Evolutionary conservation across 2,797 vertebrate species (phyloP), one percentile per base, ranked within the genome.

Genomic region (Argya squamiceps): DNA sequence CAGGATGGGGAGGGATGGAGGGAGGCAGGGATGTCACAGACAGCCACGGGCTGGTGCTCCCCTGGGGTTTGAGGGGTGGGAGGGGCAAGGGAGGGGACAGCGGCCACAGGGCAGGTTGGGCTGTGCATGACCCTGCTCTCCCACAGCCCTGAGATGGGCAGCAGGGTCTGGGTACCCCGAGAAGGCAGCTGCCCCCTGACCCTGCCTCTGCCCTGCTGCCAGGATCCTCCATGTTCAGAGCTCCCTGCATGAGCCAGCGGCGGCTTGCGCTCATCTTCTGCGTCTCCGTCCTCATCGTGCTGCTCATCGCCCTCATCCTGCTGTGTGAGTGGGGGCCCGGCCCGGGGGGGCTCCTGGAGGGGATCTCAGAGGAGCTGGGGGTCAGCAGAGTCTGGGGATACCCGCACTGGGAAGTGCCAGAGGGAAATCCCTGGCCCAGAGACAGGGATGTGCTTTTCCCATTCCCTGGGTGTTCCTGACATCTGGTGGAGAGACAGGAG

Each of bases 261-360:
- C 96, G 95, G 18, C 96, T 98, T 27, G 97, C 80, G 0, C 97
- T 98, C 89, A 93, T 98, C 68, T 95, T 95, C 70, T 98, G 98
- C 3, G 16, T 98, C 69, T 90, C 97, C 13, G 8, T 98, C 11
- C 97, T 98, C 95, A 98, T 98, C 15, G 94, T 69, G 75, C 96
- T 98, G 29, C 94, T 98, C 86, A 2, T 96, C 10, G 96, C 97
- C 3, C 97, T 98, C 96, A 98, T 98, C 93, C 60, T 98, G 68
- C 97, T 98, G 30, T 98, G 98, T 98, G 96, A 98, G 98, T 98
- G 41, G 53, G 52, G 21, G 6, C 46, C 32, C 36, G 2, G 52
- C 52, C 12, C 0, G 1, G 62, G n/a, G 12, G 1, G 29, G 73
- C 50, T 13, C 34, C 55, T 27, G 47, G 44, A 23, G 24, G 14